Base-by-base conservation (phyloP, 2,797 vertebrate genomes). In the Poeciliopsis presidionis region DNA sequence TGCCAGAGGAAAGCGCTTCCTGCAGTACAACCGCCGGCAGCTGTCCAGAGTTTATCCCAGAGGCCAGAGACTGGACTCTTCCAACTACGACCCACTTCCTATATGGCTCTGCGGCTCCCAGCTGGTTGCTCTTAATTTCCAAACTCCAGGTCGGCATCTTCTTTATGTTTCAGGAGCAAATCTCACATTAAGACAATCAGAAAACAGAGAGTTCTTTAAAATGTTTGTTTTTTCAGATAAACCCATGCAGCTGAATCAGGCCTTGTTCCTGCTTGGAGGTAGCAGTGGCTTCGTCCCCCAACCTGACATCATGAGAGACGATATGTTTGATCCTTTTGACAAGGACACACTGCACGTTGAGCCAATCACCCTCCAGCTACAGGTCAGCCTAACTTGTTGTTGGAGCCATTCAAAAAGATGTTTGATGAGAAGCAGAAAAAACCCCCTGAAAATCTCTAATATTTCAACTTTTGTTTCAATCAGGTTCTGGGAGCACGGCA, bases 161-260 rank as follows among this genome's bases (percentile, higher is more conserved):
- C 2, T 20, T 33, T 25, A 28, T 7, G 7, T 6, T 36, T 12
- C n/a, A 76, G 36, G 47, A 53, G 33, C 2, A 70, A 70, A 70
- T 46, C n/a, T 70, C 43, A 45, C 7, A 7, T 45, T 28, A 16
- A n/a, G 25, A n/a, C 22, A 22, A 12, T 45, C 22, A 69, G 1
- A 70, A 70, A 70, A 25, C 5, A 28, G 45, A 46, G 1, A 7
- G 13, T 46, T 2, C 9, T 14, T 70, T 28, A 28, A 45, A 70
- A 25, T 55, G 13, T 25, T 3, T 75, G 4, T 76, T 0, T 76
- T 0, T 81, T 49, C 84, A 99, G 98, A 99, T 84, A 99, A 99
- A 88, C 98, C 98, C 75, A 99, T 99, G 98, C 98, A 99, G 95
- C 97, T 99, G 96, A 99, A 99, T 91, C 98, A 99, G 95, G 96